These are phyloP conservation scores for Troides oblongomaculatus DNA, from an alignment of 2,888 invertebrate genomes.

Conservation along the genomic window DNA sequence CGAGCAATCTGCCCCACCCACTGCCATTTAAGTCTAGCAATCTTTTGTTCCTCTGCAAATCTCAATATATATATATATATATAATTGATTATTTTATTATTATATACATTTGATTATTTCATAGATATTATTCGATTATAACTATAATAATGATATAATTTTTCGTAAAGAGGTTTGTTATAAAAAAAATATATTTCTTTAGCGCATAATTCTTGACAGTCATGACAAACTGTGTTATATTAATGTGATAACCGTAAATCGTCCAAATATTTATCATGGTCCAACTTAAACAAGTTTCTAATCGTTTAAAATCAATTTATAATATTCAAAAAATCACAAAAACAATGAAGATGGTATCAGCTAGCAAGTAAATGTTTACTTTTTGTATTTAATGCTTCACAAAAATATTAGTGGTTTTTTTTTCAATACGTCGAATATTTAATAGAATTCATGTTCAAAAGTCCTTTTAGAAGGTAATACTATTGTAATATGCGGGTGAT, in stretches of 20 bases:
- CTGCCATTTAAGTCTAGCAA: no score
- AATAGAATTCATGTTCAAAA: no score
- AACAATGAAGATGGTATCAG: conserved; percentile 91
- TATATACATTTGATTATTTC: no score
- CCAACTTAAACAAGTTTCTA: conserved; percentile 85
- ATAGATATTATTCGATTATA: no score
- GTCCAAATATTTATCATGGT: conserved; percentile 75
- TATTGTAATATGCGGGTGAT: no score
- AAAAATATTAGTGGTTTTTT: neutral
- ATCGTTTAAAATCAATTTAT: conserved; percentile 87
- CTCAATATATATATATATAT: no score
- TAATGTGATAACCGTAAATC: neutral
- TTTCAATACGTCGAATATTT: neutral
- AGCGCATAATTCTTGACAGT: neutral
- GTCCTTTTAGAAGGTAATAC: no score
- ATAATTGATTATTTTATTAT: no score
- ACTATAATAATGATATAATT: no score
- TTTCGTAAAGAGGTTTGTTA: conserved; percentile 4
- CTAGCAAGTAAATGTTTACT: conserved; percentile 76
- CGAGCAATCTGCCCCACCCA: no score
- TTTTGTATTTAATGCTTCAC: neutral
- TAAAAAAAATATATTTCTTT: neutral
- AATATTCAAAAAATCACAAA: conserved; percentile 93
- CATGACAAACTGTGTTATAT: neutral
- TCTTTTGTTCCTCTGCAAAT: no score